Evolutionary conservation across 2,113 vertebrate genomes (phyloP).

Genomic region (Campylorhamphus procurvoides): DNA sequence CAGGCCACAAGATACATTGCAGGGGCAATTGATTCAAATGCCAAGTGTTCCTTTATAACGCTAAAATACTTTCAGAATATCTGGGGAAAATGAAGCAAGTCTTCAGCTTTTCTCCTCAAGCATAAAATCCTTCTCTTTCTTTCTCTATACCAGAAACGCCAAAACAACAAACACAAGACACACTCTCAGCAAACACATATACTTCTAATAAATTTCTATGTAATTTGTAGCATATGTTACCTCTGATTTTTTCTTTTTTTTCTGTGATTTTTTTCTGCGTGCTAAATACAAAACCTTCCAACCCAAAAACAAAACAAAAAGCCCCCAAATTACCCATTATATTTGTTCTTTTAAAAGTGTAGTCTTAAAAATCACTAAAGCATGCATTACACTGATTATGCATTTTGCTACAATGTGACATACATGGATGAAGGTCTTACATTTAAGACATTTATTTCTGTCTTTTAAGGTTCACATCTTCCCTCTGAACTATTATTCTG

Average conservation of each 20-base stretch:
- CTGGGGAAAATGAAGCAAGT: background rate
- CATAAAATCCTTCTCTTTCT: background rate
- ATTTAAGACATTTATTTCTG: background rate
- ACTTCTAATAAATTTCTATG: background rate
- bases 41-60: background rate
- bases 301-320: background rate
- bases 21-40: background rate
- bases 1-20: background rate
- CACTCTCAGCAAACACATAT: background rate
- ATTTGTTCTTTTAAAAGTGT: background rate
- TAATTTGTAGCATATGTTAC: background rate
- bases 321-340: accelerated
- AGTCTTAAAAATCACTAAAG: background rate
- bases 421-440: background rate
- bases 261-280: background rate
- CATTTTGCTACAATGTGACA: background rate
- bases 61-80: background rate
- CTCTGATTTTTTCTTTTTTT: background rate
- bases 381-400: background rate
- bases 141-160: background rate
- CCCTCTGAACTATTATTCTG: background rate
- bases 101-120: background rate
- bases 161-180: background rate
- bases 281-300: background rate
- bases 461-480: background rate